Conservation (phyloP, 1,140 invertebrate genomes). For the Chrysomallon squamiferum region DNA sequence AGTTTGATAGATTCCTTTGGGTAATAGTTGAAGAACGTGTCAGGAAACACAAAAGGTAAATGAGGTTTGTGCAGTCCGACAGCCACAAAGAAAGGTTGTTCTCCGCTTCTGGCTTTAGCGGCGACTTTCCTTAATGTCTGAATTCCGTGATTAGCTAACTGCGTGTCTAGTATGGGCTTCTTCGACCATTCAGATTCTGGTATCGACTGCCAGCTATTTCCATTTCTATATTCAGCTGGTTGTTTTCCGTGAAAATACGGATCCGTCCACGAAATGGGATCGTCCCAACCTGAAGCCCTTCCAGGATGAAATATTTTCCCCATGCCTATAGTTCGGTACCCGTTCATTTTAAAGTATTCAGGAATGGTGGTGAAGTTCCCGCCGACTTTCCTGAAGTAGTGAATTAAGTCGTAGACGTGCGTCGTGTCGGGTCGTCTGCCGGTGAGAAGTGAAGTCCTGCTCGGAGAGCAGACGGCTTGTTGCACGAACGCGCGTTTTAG, state of each 20-base stretch:
- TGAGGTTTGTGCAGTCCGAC: slow-evolving; percentile 36
- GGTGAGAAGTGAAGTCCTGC: slow-evolving; percentile 84
- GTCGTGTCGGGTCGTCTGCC: slow-evolving; percentile 81
- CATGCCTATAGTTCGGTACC: slow-evolving; percentile 78
- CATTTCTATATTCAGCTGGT: background rate
- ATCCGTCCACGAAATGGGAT: slow-evolving; percentile 19
- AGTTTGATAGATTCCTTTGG: slow-evolving; percentile 15
- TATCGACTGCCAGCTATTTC: background rate
- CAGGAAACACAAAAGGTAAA: slow-evolving; percentile 32
- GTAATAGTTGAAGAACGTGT: slow-evolving; percentile 22
- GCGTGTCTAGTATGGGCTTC: slow-evolving; percentile 75
- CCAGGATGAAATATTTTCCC: slow-evolving; percentile 84
- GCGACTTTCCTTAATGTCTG: slow-evolving; percentile 70
- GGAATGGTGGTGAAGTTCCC: slow-evolving; percentile 86
- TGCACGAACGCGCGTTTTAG: slow-evolving; percentile 68
- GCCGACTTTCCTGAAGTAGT: slow-evolving; percentile 77
- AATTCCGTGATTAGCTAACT: slow-evolving; percentile 70
- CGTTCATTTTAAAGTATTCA: slow-evolving; percentile 80
- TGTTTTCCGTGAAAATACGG: slow-evolving; percentile 16
- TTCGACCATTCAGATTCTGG: background rate
- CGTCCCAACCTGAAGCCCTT: slow-evolving; percentile 1
- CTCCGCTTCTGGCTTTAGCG: slow-evolving; percentile 7
- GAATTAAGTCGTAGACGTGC: slow-evolving; percentile 74
- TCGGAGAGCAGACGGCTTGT: slow-evolving; percentile 66
- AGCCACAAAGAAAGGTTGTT: slow-evolving; percentile 47